These are phyloP conservation scores for Nasonovia ribisnigri DNA, from an alignment of 2,888 invertebrate species.

Conservation along the genomic window DNA sequence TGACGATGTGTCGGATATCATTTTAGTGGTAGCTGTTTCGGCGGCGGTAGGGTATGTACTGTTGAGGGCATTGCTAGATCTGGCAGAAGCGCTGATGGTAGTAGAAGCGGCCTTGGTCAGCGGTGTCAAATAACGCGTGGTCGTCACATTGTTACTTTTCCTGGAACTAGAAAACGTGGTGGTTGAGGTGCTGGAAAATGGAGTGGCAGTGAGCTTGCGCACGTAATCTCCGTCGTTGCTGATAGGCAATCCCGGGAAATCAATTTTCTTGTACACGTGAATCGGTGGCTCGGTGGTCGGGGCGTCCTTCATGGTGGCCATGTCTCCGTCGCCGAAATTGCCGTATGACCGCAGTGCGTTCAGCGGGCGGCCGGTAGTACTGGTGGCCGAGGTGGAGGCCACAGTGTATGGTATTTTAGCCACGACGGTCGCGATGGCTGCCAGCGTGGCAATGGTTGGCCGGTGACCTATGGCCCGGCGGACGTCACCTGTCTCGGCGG, in stretches of 20 bases:
- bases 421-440: not conserved
- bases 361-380: not conserved
- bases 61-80: not conserved
- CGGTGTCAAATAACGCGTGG: not conserved
- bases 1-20: not conserved
- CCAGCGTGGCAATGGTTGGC: not conserved
- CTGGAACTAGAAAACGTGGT: not conserved
- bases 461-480: not conserved
- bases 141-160: not conserved
- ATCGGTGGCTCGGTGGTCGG: constrained; percentile 24
- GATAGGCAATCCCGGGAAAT: constrained; percentile 35
- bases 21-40: not conserved
- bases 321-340: not conserved
- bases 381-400: not conserved
- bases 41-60: not conserved
- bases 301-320: not conserved
- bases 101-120: not conserved
- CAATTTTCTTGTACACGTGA: constrained; percentile 65
- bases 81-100: not conserved
- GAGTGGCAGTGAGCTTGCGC: not conserved
- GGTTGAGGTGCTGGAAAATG: not conserved
- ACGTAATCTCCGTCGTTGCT: not conserved
- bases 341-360: not conserved
- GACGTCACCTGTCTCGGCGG: not conserved
- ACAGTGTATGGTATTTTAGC: not conserved